Evolutionary conservation across 2,797 vertebrate genomes (phyloP).

Genomic region (Octomys mimax): DNA sequence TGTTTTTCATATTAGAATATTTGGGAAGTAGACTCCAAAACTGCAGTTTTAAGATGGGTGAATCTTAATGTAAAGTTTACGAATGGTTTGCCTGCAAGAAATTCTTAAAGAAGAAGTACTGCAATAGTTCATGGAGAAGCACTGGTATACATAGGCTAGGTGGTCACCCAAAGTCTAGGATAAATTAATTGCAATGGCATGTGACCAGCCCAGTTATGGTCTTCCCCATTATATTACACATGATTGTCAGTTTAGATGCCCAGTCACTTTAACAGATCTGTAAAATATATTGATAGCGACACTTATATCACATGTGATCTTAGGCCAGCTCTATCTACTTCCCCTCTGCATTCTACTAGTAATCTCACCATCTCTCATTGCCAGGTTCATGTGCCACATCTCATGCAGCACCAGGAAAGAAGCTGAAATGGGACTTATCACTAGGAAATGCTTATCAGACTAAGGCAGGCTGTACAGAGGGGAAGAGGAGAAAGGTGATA

Average conservation of each 20-base stretch:
- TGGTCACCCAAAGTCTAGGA: too few relatives aligned
- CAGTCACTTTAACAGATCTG: background rate
- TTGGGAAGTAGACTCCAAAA: background rate
- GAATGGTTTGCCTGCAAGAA: background rate
- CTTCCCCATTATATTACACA: background rate
- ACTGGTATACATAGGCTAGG: too few relatives aligned
- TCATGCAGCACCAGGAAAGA: background rate
- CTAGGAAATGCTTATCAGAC: background rate
- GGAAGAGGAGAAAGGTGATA: background rate
- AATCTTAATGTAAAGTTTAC: background rate
- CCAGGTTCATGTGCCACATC: background rate
- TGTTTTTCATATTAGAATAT: slow-evolving; percentile 2
- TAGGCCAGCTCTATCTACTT: background rate
- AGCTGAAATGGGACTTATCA: background rate
- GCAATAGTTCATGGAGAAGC: background rate
- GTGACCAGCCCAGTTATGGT: background rate
- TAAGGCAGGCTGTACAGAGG: background rate
- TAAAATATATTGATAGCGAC: background rate
- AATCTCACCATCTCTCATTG: background rate
- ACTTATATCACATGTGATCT: background rate
- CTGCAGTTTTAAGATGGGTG: background rate
- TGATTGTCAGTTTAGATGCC: background rate
- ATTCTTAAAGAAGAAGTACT: background rate
- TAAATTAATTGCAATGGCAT: background rate
- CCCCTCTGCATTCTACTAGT: background rate